Evolutionary conservation across 2,113 vertebrate genomes (phyloP), one percentile per base, ranked within the genome.

Genomic region (Amphiprion percula): DNA sequence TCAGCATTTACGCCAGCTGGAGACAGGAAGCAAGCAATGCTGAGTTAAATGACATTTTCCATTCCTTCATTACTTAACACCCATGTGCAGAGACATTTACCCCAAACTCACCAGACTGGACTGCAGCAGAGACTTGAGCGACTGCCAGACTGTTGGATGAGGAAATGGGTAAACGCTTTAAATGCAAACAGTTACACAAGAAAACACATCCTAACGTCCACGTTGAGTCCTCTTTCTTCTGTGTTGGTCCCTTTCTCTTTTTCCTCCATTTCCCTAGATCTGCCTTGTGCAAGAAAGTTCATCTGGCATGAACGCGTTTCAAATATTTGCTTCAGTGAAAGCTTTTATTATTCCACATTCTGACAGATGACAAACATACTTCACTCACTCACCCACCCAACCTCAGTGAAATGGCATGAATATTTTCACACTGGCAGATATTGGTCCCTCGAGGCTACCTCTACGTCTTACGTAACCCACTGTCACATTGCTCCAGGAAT

Each of bases 11-110:
- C 33, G 80, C 88, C 91, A 91, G 84, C 79, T 92, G 92, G 91
- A 87, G 61, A 78, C 19, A 1, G 39, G 58, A 84, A 21, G 74
- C 56, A 52, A 46, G 84, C 24, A 55, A 60, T 72, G 74, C 78
- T 54, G 46, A 49, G 52, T 85, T 84, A 73, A 85, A 87, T 83
- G 74, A 90, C 84, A 91, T 84, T 92, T 93, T 94, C 90, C 91
- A 86, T 83, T 82, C 80, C 68, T 82, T 78, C 74, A 87, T 89
- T 84, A 89, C 80, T 83, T 81, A 65, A 87, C 54, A 75, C 80
- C 75, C 46, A 1, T 53, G 64, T 39, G 41, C 52, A 2, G 15
- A 62, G 69, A 61, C 64, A 56, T 68, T 79, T 53, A 77, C 37
- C 65, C 14, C 21, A 26, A 74, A 60, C 16, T 58, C 52, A 30